Evolutionary conservation across 2,113 vertebrate species (phyloP), one percentile per base, ranked within the genome.

Genomic region (Neodon shergylaensis): DNA sequence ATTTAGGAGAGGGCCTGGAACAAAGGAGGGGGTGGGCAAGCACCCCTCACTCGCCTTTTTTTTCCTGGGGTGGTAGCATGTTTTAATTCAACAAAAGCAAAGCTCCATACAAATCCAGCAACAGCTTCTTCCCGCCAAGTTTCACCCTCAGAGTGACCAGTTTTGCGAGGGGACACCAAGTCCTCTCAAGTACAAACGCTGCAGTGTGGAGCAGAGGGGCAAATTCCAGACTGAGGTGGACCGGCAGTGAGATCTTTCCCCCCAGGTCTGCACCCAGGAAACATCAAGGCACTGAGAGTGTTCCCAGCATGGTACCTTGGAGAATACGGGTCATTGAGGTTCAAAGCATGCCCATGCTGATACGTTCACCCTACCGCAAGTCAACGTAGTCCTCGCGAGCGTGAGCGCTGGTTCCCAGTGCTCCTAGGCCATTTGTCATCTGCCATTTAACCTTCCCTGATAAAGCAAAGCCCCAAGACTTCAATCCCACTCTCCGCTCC

Each of bases 381-480:
- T 16, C 70, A 52, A 36, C 58, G 19, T 11, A 44, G 66, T 7
- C 26, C 36, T 33, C 54, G 17, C 12, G 31, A 31, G 22, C 58
- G 44, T 49, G 44, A 82, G 31, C 28, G 7, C 47, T 79, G 10
- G 33, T 94, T 63, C 65, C 6, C 22, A 61, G 79, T 52, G 52
- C 90, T 76, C 63, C 5, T 61, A 24, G 66, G 24, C 63, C 68
- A 28, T 31, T 63, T 72, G 22, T 58, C 70, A 39, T 84, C 79
- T 94, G 72, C 90, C 76, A 72, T 79, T 65, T 85, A 78, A 81
- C 88, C 49, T 73, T 68, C 49, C 58, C n/a, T n/a, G 79, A 28
- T 70, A 92, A 89, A 77, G 63, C 92, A 79, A 96, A 95, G 76
- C 14, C 63, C 31, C 44, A 82, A 78, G 44, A 92, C 52, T 65